Percentiles rank a stretch among this genome's conserved stretches.
Evolutionary conservation across 2,888 invertebrate species (phyloP).

Genomic region (Biston betularia): DNA sequence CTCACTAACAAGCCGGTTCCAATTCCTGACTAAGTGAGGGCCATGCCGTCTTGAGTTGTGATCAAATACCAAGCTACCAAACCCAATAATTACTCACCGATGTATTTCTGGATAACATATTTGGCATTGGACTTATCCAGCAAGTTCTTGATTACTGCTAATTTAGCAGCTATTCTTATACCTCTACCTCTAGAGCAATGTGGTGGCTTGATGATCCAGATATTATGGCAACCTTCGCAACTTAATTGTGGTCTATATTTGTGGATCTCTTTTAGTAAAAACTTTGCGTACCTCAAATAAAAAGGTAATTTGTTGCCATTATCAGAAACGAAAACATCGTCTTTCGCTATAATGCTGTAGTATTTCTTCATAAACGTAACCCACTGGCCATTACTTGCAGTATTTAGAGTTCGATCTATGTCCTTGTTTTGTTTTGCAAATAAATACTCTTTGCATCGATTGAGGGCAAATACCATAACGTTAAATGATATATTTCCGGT

Average conservation of each 20-base stretch:
- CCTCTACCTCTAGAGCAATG: conserved; percentile 93
- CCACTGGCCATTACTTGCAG: conserved; percentile 87
- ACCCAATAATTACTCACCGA: conserved; percentile 86
- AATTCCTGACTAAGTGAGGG: too few species aligned
- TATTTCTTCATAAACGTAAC: conserved; percentile 88
- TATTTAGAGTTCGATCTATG: conserved; percentile 81
- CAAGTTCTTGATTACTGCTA: conserved; percentile 89
- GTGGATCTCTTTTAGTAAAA: conserved; percentile 86
- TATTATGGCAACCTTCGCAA: conserved; percentile 92
- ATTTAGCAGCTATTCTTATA: conserved; percentile 91
- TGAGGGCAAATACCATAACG: conserved; percentile 89
- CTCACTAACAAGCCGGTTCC: too few species aligned
- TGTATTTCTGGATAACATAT: conserved; percentile 96
- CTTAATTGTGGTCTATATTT: conserved; percentile 87
- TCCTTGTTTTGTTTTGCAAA: conserved; percentile 87
- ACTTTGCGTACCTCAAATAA: conserved; percentile 79
- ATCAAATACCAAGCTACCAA: too few species aligned
- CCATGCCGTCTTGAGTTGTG: too few species aligned
- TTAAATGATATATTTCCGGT: conserved; percentile 84
- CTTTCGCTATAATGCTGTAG: conserved; percentile 87
- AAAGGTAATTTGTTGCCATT: conserved; percentile 65
- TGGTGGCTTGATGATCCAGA: conserved; percentile 96
- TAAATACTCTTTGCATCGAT: conserved; percentile 89
- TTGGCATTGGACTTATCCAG: conserved; percentile 86
- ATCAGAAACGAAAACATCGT: conserved; percentile 79